Base-by-base conservation (phyloP, 2,797 vertebrate genomes). In the Scolopax bukidnonensis region DNA sequence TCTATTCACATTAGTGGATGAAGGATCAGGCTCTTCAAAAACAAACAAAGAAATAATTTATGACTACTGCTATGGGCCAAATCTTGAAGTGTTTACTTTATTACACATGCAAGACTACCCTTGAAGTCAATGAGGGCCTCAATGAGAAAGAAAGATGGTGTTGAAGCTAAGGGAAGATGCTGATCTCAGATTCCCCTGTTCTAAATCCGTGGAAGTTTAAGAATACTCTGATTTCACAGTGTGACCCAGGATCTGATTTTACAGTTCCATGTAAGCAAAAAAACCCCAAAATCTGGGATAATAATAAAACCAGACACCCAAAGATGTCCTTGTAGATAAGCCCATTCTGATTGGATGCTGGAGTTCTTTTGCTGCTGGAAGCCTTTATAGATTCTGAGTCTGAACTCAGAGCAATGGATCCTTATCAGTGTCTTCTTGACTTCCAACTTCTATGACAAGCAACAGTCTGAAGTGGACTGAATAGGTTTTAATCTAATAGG, bases 21-120 rank as follows among this genome's bases (percentile, higher is more conserved):
- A 95, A 93, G 77, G 70, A 96, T 89, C 83, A 71, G 74, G 28
- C 28, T 81, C 60, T 70, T 88, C 77, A 88, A 90, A 93, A 95
- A 54, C 82, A 84, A 89, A 59, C 1, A 83, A 60, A 65, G 47
- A 95, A 92, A 79, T 77, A 89, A 95, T 93, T 96, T 95, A 95
- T 94, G 74, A 71, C 41, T 87, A 54, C 33, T 89, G 84, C 60
- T 92, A 43, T 68, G 30, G 83, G 93, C 60, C 74, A 93, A 77
- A 90, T 81, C 24, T 40, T 60, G 18, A 93, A 16, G 6, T 20
- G 59, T 60, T 88, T 79, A 38, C 54, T 75, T 86, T 65, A 77
- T 87, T 74, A 68, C 63, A 70, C 28, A 53, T 19, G 50, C 30
- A 78, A 82, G 69, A 51, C 59, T 78, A 40, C 12, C 78, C 43